Evolutionary conservation across 2,797 vertebrate genomes (phyloP).

Genomic region (Rhinichthys osculus): DNA sequence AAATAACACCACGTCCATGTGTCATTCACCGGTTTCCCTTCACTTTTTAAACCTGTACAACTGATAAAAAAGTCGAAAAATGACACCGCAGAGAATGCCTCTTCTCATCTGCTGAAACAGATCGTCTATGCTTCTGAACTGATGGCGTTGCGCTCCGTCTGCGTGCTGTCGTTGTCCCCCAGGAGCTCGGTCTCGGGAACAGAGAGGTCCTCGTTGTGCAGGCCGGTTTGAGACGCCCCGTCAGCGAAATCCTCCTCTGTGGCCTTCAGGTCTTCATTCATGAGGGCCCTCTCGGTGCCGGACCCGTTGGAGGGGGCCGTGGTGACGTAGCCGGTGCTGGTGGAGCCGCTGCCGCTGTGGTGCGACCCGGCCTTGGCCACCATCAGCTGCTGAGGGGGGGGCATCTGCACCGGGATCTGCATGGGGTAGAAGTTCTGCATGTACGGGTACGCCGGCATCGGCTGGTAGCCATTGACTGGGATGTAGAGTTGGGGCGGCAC

Average conservation of each 20-base stretch:
- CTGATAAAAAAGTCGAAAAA: constrained; percentile 55
- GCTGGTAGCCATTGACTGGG: constrained; percentile 96
- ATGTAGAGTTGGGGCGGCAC: constrained; percentile 94
- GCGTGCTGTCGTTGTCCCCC: constrained; percentile 86
- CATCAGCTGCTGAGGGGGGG: constrained; percentile 88
- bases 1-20: constrained; percentile 60
- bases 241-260: constrained; percentile 76
- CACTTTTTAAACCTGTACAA: constrained; percentile 59
- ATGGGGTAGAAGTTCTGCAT: constrained; percentile 96
- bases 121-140: constrained; percentile 78
- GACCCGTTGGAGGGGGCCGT: constrained; percentile 90
- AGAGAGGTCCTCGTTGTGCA: constrained; percentile 81
- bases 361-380: constrained; percentile 90
- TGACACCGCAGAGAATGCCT: constrained; percentile 61
- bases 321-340: constrained; percentile 95
- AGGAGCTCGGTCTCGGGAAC: constrained; percentile 92
- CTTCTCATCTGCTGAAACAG: constrained; percentile 53
- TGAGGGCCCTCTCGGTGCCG: constrained; percentile 83
- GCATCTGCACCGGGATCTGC: constrained; percentile 93
- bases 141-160: constrained; percentile 80
- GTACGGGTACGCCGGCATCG: constrained; percentile 92
- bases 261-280: constrained; percentile 78
- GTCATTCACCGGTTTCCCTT: constrained; percentile 67
- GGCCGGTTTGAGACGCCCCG: constrained; percentile 78
- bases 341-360: constrained; percentile 95